Percentiles rank a stretch among this genome's conserved stretches.
phyloP scores from a whole-genome alignment of 2,113 vertebrate species.

The Neolamprologus kungweensis region DNA sequence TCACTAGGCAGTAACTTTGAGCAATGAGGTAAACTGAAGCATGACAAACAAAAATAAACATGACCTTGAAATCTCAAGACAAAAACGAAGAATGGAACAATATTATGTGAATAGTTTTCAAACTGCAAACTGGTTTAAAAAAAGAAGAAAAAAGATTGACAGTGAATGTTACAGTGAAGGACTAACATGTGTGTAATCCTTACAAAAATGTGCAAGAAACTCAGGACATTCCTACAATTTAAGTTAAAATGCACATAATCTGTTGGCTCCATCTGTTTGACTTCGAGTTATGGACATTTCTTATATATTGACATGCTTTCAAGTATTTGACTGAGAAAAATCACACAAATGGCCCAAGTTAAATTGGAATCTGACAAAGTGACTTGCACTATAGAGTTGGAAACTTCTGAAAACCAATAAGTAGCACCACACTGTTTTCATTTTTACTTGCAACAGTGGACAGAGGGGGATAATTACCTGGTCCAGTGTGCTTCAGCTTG shows the following conservation, averaged over 20 bases:
- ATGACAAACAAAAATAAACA: not conserved
- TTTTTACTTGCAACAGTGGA: not conserved
- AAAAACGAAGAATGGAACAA: not conserved
- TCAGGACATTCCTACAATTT: not conserved
- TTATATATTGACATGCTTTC: not conserved
- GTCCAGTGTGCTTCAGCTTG: conserved; percentile 80
- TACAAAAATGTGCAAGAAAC: not conserved
- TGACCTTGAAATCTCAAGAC: not conserved
- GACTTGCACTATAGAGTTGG: not conserved
- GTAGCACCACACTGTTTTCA: not conserved
- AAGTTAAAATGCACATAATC: not conserved
- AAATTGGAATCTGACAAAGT: not conserved
- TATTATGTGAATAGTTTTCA: not conserved
- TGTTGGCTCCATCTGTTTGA: not conserved
- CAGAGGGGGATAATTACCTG: conserved; percentile 61
- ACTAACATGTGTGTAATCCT: not conserved
- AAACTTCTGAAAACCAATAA: not conserved
- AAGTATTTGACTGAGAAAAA: not conserved
- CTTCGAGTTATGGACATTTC: not conserved
- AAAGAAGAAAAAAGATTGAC: not conserved
- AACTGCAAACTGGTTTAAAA: not conserved
- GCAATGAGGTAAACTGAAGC: not conserved
- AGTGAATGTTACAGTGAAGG: not conserved
- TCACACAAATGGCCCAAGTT: not conserved
- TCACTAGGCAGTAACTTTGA: not conserved